A percentile compares a stretch with the other conserved stretches of the same genome.
Evolutionary conservation across 1,140 invertebrate genomes (phyloP).

Genomic region (Drosophila lacteicornis): DNA sequence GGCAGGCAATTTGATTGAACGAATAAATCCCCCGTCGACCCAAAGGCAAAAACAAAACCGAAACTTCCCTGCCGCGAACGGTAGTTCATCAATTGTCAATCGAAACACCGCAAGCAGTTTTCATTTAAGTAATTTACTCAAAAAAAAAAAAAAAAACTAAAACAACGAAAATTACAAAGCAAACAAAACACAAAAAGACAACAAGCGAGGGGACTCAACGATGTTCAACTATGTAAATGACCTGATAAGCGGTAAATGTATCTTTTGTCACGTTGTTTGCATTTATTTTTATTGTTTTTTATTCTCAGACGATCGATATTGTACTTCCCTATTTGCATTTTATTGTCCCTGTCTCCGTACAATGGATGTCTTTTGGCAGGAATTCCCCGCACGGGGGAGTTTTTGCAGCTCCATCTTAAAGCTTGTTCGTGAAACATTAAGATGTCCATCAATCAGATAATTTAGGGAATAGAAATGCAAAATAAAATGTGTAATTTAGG

Average conservation of each 20-base stretch:
- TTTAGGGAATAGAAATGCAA: too few relatives aligned
- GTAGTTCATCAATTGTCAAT: conserved; percentile 64
- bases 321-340: conserved; percentile 37
- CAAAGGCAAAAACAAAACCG: conserved; percentile 1
- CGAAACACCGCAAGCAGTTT: conserved; percentile 60
- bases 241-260: conserved; percentile 50
- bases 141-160: conserved; percentile 29
- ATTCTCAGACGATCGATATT: conserved; percentile 25
- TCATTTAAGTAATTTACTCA: conserved; percentile 62
- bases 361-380: conserved; percentile 16
- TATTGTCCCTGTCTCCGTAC: conserved; percentile 8
- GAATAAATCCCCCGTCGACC: neutral
- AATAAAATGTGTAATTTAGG: too few relatives aligned
- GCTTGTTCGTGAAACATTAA: too few relatives aligned
- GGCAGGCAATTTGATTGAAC: conserved; percentile 63
- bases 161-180: conserved; percentile 12
- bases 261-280: conserved; percentile 38
- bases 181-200: neutral
- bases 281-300: conserved; percentile 50
- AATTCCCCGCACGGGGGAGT: conserved; percentile 23
- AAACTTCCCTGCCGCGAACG: neutral
- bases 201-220: conserved; percentile 6
- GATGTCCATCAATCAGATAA: too few relatives aligned
- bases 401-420: neutral
- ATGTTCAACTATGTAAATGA: conserved; percentile 47